These are phyloP conservation scores for Plutomurus gul DNA, from an alignment of 1,140 invertebrate genomes.

Conservation along the genomic window DNA sequence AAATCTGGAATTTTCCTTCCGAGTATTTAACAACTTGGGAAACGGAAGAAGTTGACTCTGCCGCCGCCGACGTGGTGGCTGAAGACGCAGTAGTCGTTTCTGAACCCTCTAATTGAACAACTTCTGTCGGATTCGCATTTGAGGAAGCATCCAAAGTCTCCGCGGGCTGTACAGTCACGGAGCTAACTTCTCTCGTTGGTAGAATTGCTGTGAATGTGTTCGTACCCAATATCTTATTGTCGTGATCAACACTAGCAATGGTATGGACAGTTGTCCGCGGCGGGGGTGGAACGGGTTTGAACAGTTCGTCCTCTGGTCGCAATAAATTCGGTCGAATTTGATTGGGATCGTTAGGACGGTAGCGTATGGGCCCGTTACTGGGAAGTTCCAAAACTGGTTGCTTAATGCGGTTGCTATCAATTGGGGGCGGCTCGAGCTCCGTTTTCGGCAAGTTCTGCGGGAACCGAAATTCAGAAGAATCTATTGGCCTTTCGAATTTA, in stretches of 20 bases:
- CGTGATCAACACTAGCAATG: slow-evolving; percentile 56
- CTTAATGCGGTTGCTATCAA: slow-evolving; percentile 40
- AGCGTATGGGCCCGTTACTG: slow-evolving; percentile 41
- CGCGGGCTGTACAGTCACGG: neutral
- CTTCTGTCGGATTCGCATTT: neutral
- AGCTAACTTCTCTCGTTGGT: slow-evolving; percentile 4
- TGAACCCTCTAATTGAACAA: neutral
- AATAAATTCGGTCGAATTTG: slow-evolving; percentile 48
- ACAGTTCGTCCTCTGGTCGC: slow-evolving; percentile 46
- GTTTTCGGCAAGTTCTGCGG: slow-evolving; percentile 32
- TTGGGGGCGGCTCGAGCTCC: slow-evolving; percentile 50
- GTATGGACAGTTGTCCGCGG: slow-evolving; percentile 52
- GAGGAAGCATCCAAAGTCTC: neutral
- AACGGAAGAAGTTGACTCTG: neutral
- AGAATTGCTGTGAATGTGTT: slow-evolving; percentile 51
- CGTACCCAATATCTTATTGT: slow-evolving; percentile 55
- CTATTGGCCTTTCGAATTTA: slow-evolving; percentile 8
- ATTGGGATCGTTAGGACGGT: slow-evolving; percentile 31
- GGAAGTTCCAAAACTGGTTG: slow-evolving; percentile 43
- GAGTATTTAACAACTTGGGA: slow-evolving; percentile 46
- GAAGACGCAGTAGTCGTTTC: neutral
- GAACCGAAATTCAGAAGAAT: neutral
- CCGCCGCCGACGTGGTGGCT: neutral
- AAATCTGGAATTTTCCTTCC: slow-evolving; percentile 41
- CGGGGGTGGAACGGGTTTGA: slow-evolving; percentile 35